Conservation (phyloP, 1,140 invertebrate species). For the Asobara japonica region DNA sequence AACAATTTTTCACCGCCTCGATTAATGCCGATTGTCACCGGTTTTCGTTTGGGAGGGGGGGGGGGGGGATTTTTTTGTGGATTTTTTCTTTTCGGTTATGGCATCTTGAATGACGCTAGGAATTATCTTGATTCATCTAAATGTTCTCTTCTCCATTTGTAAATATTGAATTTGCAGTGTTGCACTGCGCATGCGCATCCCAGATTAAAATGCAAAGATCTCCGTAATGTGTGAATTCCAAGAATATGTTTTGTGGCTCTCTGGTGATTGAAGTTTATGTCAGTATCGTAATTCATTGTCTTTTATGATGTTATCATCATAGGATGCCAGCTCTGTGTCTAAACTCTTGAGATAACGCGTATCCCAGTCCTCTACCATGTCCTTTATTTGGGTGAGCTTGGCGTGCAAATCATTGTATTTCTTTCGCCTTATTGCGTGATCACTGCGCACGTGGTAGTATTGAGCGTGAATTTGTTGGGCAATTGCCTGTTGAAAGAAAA, state of each 20-base stretch:
- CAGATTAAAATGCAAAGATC: background rate
- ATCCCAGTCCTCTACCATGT: background rate
- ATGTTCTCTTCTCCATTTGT: background rate
- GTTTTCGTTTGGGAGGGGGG: background rate
- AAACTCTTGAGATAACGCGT: background rate
- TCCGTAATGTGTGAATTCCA: background rate
- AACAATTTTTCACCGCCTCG: constrained; percentile 3
- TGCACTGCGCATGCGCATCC: background rate
- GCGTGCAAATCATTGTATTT: constrained; percentile 70
- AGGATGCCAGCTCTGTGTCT: constrained; percentile 21
- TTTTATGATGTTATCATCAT: constrained; percentile 37
- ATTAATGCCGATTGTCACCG: constrained; percentile 21
- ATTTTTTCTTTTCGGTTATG: background rate
- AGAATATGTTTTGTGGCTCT: background rate
- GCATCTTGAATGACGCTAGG: background rate
- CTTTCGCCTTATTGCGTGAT: background rate
- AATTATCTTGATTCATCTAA: background rate
- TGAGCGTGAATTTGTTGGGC: background rate
- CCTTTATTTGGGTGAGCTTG: constrained; percentile 26
- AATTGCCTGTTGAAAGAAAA: background rate
- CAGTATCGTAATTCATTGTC: constrained; percentile 52
- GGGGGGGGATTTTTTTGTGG: no score
- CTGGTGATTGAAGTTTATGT: constrained; percentile 60
- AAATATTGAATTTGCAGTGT: background rate
- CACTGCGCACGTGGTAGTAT: background rate